These are phyloP conservation scores for Cepaea hortensis DNA, from an alignment of 2,888 invertebrate genomes.

Conservation along the genomic window DNA sequence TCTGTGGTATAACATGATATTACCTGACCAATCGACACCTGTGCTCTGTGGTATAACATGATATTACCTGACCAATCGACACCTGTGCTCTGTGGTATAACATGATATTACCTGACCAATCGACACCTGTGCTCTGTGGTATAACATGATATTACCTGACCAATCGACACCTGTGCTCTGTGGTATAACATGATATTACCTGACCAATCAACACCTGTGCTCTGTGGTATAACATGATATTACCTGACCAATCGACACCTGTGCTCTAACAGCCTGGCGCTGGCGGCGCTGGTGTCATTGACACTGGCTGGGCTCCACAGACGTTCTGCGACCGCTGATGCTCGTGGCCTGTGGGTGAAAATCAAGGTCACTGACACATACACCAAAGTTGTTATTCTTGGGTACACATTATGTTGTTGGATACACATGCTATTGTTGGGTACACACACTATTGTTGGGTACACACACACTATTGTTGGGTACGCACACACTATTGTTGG, in stretches of 20 bases:
- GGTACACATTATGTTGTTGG: no score
- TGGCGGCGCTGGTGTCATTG: slow-evolving; percentile 77
- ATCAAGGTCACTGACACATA: background rate
- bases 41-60: slow-evolving; percentile 77
- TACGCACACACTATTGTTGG: no score
- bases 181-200: slow-evolving; percentile 53
- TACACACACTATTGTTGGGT: no score
- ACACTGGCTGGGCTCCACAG: slow-evolving; percentile 81
- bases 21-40: slow-evolving; percentile 83
- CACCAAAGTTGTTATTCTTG: no score
- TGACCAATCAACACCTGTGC: slow-evolving; percentile 83
- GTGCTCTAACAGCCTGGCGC: slow-evolving; percentile 82
- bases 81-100: slow-evolving; percentile 80
- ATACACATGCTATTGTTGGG: no score
- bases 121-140: slow-evolving; percentile 83
- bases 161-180: slow-evolving; percentile 85
- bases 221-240: slow-evolving; percentile 76
- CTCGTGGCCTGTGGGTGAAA: slow-evolving; percentile 81
- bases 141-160: slow-evolving; percentile 72
- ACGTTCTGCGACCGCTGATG: slow-evolving; percentile 89
- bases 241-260: slow-evolving; percentile 83
- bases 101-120: slow-evolving; percentile 78
- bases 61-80: slow-evolving; percentile 81
- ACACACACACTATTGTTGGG: no score
- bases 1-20: slow-evolving; percentile 76